Percentiles rank a stretch among this genome's conserved stretches.
Evolutionary conservation across 2,797 vertebrate genomes (phyloP).

Genomic region (Amblyraja radiata): DNA sequence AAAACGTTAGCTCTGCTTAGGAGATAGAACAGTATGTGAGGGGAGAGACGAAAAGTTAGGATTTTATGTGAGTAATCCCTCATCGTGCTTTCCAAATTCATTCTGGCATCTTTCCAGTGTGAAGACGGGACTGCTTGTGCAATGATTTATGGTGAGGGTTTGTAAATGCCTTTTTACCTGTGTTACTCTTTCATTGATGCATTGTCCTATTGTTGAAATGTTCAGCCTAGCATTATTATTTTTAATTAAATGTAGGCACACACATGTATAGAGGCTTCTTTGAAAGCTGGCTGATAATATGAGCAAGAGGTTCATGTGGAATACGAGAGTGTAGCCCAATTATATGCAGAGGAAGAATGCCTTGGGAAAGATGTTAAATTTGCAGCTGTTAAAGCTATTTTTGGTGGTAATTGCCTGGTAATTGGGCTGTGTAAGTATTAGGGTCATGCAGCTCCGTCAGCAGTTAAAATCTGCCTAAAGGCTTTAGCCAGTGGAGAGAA

Average conservation of each 20-base stretch:
- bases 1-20: no score
- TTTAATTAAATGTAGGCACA: background rate
- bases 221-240: background rate
- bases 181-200: background rate
- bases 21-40: no score
- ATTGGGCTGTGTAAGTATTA: conserved; percentile 6
- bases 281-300: background rate
- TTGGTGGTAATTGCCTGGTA: conserved; percentile 19
- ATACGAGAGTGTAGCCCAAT: background rate
- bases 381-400: conserved; percentile 12
- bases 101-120: background rate
- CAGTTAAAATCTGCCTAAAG: background rate
- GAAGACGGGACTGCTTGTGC: background rate
- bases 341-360: background rate
- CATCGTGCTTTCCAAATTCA: background rate
- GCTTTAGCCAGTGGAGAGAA: background rate
- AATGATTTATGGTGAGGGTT: background rate
- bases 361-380: conserved; percentile 11
- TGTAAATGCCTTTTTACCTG: background rate
- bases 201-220: background rate
- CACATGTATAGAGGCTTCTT: background rate
- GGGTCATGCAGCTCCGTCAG: background rate
- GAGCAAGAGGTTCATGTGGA: background rate
- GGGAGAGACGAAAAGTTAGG: no score
- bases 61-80: no score